These are phyloP conservation scores for Conomelus anceps DNA, from an alignment of 2,888 invertebrate genomes.

Conservation along the genomic window DNA sequence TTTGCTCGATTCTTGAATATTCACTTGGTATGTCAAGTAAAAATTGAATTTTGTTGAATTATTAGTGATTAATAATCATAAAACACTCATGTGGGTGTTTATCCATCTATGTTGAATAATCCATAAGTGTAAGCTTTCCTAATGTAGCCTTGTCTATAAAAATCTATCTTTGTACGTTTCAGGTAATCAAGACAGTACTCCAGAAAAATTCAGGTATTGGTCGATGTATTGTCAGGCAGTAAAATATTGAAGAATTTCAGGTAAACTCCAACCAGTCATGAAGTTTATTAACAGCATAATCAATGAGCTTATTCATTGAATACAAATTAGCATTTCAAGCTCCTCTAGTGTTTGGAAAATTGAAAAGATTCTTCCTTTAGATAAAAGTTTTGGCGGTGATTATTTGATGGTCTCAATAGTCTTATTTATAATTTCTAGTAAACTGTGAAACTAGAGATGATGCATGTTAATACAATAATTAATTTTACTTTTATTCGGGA, in stretches of 20 bases:
- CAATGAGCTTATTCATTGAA: background rate
- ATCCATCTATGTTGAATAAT: too few relatives aligned
- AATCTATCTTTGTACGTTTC: background rate
- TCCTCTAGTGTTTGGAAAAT: background rate
- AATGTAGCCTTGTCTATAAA: too few relatives aligned
- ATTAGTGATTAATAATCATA: too few relatives aligned
- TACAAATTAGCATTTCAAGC: background rate
- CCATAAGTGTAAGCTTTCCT: too few relatives aligned
- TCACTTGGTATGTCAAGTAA: too few relatives aligned
- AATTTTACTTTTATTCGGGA: too few relatives aligned
- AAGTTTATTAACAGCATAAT: background rate
- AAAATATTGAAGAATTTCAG: background rate
- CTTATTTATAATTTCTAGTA: too few relatives aligned
- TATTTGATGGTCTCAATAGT: background rate
- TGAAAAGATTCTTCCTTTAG: background rate
- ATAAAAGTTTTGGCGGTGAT: background rate
- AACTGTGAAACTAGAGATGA: too few relatives aligned
- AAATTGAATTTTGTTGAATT: too few relatives aligned
- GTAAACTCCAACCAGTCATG: background rate
- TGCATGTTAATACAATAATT: too few relatives aligned
- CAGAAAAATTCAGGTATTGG: background rate
- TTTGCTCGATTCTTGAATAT: too few relatives aligned
- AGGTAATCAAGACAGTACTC: background rate
- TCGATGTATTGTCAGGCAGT: background rate
- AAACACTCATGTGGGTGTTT: too few relatives aligned